Conservation (phyloP, 2,113 vertebrate genomes). For the Etheostoma spectabile region DNA sequence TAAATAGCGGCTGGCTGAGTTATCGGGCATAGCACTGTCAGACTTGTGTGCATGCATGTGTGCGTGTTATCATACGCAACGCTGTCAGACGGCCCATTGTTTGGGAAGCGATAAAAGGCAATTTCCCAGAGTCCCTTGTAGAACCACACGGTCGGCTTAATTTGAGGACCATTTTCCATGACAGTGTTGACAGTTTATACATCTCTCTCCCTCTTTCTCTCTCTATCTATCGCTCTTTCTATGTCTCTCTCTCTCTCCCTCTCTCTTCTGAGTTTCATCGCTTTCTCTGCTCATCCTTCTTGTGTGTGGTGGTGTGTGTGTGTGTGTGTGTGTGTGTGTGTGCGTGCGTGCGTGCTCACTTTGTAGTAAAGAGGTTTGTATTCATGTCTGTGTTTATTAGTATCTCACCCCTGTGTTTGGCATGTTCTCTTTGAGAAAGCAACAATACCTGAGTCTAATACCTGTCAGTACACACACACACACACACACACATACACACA, state of each 20-base stretch:
- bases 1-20: constrained; percentile 86
- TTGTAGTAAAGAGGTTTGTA: constrained; percentile 79
- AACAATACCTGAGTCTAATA: constrained; percentile 85
- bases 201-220: constrained; percentile 76
- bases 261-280: constrained; percentile 46
- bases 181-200: constrained; percentile 88
- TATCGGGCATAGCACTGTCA: constrained; percentile 85
- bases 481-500: constrained; percentile 37
- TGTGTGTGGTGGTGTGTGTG: constrained; percentile 27
- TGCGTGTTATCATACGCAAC: constrained; percentile 79
- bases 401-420: constrained; percentile 80
- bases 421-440: constrained; percentile 81
- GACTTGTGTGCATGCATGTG: constrained; percentile 47
- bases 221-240: constrained; percentile 56
- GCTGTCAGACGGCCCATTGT: constrained; percentile 87
- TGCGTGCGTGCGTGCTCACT: constrained; percentile 62
- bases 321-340: too few relatives aligned
- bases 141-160: constrained; percentile 83
- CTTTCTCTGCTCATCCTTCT: constrained; percentile 61
- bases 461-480: constrained; percentile 72
- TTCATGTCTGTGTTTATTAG: constrained; percentile 86
- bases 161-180: constrained; percentile 87
- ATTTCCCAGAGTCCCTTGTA: constrained; percentile 84
- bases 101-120: constrained; percentile 87
- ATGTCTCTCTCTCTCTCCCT: constrained; percentile 48